Base-by-base conservation (phyloP, 2,888 invertebrate species). In the Drosophila flavopinicola region DNA sequence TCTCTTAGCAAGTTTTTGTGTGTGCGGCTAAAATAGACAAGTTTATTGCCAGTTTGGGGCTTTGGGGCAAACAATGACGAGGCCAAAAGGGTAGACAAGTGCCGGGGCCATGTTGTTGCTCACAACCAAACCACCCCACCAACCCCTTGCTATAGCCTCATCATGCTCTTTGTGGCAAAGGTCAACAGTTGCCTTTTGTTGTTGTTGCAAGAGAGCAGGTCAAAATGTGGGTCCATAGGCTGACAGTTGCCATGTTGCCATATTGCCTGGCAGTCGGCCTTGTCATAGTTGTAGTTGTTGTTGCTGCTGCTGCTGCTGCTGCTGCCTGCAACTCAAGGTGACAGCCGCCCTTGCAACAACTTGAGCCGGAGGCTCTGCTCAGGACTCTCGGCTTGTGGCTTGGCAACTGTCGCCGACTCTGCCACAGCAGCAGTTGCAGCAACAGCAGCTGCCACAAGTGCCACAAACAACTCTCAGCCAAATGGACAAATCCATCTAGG, bases 21-120 rank as follows among this genome's bases (percentile, higher is more conserved):
- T 58, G 57, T 83, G 73, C 66, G 63, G 24, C 75, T 79, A 78
- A 79, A 85, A 85, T 79, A 82, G 82, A 79, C 79, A 79, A 85
- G 79, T 85, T 79, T 85, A 79, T 85, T 79, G 85, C 82, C 79
- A 79, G 78, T 84, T 84, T 79, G 70, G 78, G 60, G 85, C 82
- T 70, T 70, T 67, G 63, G 75, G 71, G 64, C 78, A 85, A 79
- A 79, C 79, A 79, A 84, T 78, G 85, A 85, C 82, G 85, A 80
- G 85, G 79, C 82, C 85, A 85, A 63, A 77, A 82, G 82, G 85
- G 71, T 78, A 82, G 82, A 85, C 82, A 82, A 79, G 78, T 67
- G 77, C 58, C 58, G 58, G 66, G 63, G 54, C 66, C 60, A 63
- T 66, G 77, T 64, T 79, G 52, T 30, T 63, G 41, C 25, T 5